Evolutionary conservation across 2,888 invertebrate genomes (phyloP).

Genomic region (Drosophila maculinotata): DNA sequence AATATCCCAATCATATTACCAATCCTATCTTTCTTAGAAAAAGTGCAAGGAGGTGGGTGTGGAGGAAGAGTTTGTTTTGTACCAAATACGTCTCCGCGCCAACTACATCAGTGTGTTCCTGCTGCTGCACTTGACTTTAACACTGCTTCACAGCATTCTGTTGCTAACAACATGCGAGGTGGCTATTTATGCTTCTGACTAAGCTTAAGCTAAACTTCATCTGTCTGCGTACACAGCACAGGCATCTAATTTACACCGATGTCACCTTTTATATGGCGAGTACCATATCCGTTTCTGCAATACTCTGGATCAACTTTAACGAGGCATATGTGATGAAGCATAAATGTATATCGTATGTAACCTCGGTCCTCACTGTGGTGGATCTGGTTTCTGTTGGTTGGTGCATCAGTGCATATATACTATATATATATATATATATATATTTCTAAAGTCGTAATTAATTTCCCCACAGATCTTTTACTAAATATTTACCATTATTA

Average conservation of each 20-base stretch:
- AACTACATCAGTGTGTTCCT: constrained; percentile 40
- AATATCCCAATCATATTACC: neutral
- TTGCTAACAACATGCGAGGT: constrained; percentile 40
- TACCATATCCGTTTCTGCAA: neutral
- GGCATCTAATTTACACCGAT: constrained; percentile 26
- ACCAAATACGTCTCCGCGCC: constrained; percentile 23
- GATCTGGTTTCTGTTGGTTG: constrained; percentile 37
- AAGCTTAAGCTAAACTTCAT: too few relatives aligned
- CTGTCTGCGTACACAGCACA: neutral
- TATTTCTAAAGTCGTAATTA: neutral
- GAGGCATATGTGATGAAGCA: constrained; percentile 2
- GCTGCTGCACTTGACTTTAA: constrained; percentile 24
- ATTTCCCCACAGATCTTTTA: constrained; percentile 7
- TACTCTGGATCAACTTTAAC: constrained; percentile 38
- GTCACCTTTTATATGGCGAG: neutral
- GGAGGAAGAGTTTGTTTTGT: constrained; percentile 11
- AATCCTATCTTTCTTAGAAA: constrained; percentile 8
- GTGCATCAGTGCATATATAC: constrained; percentile 1
- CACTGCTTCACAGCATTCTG: constrained; percentile 15
- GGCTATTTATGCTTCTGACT: constrained; percentile 5
- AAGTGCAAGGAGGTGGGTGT: constrained; percentile 31
- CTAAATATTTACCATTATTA: constrained; percentile 31
- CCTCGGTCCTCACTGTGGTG: constrained; percentile 35
- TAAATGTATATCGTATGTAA: constrained; percentile 35
- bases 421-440: too few relatives aligned